Percentiles rank a stretch among this genome's conserved stretches.
These are phyloP conservation scores for Thunnus thynnus DNA, from an alignment of 2,113 vertebrate genomes.

Conservation along the genomic window DNA sequence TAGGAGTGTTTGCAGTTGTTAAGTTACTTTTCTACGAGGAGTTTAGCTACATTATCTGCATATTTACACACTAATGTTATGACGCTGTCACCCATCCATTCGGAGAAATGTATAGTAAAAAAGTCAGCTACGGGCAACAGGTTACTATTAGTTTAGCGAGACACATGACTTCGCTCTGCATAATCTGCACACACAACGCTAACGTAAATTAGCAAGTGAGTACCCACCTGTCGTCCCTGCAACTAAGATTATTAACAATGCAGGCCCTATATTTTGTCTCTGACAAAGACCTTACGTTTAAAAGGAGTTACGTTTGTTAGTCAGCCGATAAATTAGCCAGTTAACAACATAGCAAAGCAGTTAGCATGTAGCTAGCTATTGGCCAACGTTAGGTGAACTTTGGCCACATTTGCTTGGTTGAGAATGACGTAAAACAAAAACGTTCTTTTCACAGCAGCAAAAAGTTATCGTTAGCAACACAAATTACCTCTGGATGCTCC, in stretches of 20 bases:
- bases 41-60: too few species aligned
- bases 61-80: too few species aligned
- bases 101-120: too few species aligned
- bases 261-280: neutral
- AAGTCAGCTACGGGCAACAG: slow-evolving; percentile 21
- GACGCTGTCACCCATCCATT: too few species aligned
- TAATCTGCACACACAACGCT: neutral
- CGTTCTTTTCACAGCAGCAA: accelerated
- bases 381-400: neutral
- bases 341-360: neutral
- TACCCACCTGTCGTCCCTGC: accelerated
- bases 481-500: slow-evolving; percentile 62
- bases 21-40: too few species aligned
- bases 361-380: slow-evolving; percentile 37
- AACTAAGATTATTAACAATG: neutral
- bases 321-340: neutral
- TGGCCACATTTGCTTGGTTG: neutral
- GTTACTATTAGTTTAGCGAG: slow-evolving; percentile 1
- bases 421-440: neutral
- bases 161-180: neutral
- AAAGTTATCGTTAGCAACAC: neutral
- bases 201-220: neutral
- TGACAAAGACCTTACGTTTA: accelerated
- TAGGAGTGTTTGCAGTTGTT: too few species aligned
- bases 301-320: neutral